Percentiles rank a stretch among this genome's conserved stretches.
Conservation (phyloP, 2,113 vertebrate species). For the Bucco capensis region DNA sequence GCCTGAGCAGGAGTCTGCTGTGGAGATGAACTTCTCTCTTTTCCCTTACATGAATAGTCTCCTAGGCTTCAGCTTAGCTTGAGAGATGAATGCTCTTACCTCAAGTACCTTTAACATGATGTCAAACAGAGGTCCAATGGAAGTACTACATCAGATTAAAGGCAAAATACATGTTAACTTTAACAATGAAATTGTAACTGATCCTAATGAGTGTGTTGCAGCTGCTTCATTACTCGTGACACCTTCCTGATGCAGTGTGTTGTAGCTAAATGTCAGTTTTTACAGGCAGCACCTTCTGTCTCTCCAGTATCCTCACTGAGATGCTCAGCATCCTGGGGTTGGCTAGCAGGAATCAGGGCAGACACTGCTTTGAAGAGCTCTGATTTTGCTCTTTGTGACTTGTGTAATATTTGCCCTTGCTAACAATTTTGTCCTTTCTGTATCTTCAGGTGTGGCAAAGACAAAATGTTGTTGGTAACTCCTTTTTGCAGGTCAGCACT, state of each 20-base stretch:
- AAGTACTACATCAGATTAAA: not conserved
- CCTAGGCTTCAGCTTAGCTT: not conserved
- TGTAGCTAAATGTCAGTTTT: not conserved
- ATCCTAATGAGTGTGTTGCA: not conserved
- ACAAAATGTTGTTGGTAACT: not conserved
- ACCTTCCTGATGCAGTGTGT: not conserved
- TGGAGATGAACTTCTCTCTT: not conserved
- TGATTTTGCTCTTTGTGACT: not conserved
- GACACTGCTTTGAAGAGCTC: not conserved
- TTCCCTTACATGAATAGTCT: not conserved
- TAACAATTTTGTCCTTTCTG: not conserved
- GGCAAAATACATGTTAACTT: not conserved
- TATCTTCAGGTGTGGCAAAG: not conserved
- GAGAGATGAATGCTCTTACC: conserved; percentile 2
- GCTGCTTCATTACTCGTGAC: not conserved
- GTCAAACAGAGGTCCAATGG: not conserved
- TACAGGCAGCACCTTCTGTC: not conserved
- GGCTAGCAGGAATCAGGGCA: not conserved
- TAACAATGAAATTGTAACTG: not conserved
- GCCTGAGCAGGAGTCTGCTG: not conserved
- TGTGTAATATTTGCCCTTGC: not conserved
- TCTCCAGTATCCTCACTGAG: not conserved
- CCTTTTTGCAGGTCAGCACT: not conserved
- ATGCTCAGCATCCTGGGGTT: not conserved
- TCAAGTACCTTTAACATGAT: not conserved